Conservation (phyloP, 2,797 vertebrate genomes). For the Notolabrus celidotus region DNA sequence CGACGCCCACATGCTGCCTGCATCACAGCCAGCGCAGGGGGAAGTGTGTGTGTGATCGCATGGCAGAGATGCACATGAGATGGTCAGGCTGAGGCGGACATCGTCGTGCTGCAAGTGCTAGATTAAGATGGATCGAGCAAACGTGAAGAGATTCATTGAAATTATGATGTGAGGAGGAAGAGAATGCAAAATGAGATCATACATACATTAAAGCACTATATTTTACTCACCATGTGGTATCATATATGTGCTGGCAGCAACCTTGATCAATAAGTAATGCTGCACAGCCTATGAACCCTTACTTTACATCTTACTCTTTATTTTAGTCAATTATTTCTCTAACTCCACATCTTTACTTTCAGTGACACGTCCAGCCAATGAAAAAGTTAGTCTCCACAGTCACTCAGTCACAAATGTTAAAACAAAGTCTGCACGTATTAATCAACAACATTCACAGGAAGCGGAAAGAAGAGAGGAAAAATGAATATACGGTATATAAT, state of each 20-base stretch:
- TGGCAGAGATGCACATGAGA: conserved; percentile 54
- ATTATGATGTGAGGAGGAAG: not conserved
- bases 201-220: conserved; percentile 3
- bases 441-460: conserved; percentile 22
- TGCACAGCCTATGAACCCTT: not conserved
- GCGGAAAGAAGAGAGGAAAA: not conserved
- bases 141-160: not conserved
- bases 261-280: conserved; percentile 18
- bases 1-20: conserved; percentile 69
- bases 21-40: conserved; percentile 48
- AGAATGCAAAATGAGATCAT: too few relatives aligned
- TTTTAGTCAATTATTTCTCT: not conserved
- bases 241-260: conserved; percentile 7
- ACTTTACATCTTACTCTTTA: not conserved
- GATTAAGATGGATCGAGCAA: conserved; percentile 25
- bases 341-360: not conserved
- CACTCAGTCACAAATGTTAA: conserved; percentile 3
- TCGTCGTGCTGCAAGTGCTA: conserved; percentile 11
- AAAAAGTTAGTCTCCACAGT: too few relatives aligned
- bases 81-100: conserved; percentile 46
- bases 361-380: not conserved
- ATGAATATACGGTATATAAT: conserved; percentile 2
- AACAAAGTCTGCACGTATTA: conserved; percentile 19
- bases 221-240: conserved; percentile 18
- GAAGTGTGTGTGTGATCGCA: conserved; percentile 35